Evolutionary conservation across 2,797 vertebrate species (phyloP).

Genomic region (Mallotus villosus): DNA sequence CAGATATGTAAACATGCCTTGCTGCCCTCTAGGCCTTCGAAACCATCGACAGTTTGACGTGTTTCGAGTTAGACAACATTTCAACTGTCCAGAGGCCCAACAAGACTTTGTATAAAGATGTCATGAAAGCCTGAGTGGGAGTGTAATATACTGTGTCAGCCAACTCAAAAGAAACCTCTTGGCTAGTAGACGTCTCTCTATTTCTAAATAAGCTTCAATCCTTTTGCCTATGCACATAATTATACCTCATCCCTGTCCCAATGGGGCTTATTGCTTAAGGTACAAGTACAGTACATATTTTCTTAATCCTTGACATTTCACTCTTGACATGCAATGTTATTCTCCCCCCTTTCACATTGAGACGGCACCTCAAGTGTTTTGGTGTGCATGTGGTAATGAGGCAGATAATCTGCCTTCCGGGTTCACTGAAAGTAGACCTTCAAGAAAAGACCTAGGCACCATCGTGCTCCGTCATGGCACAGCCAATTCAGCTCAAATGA

Average conservation of each 20-base stretch:
- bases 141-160: conserved; percentile 25
- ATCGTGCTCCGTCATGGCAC: background rate
- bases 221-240: conserved; percentile 48
- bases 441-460: background rate
- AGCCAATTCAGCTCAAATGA: background rate
- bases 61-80: background rate
- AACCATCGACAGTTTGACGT: background rate
- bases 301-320: conserved; percentile 41
- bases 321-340: conserved; percentile 19
- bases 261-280: conserved; percentile 36
- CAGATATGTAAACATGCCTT: conserved; percentile 13
- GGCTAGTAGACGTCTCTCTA: conserved; percentile 18
- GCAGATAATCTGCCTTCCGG: background rate
- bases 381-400: background rate
- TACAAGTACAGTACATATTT: conserved; percentile 24
- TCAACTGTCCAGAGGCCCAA: background rate
- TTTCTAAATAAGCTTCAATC: conserved; percentile 30
- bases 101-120: conserved; percentile 14
- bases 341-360: conserved; percentile 20
- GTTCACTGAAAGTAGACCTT: background rate
- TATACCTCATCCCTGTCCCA: conserved; percentile 29
- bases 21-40: background rate
- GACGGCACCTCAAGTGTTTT: conserved; percentile 10
- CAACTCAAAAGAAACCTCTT: conserved; percentile 38
- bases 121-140: background rate